A percentile compares a stretch with the other conserved stretches of the same genome.
Evolutionary conservation across 2,113 vertebrate genomes (phyloP).

Genomic region (Sarotherodon lohbergeri): DNA sequence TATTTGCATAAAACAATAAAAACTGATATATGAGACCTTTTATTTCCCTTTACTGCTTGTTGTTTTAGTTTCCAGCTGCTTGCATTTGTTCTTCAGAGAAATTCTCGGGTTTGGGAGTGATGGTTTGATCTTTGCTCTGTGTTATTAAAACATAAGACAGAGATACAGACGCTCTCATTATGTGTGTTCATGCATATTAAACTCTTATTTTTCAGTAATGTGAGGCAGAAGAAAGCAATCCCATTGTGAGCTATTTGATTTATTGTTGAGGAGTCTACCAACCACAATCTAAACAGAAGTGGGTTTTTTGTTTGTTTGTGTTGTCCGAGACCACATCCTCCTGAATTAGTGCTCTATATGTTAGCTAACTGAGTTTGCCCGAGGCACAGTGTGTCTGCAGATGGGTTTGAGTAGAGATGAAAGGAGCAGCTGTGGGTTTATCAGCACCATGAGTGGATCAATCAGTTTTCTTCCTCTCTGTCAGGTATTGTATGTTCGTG

Average conservation of each 20-base stretch:
- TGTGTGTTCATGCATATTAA: neutral
- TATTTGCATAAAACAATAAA: neutral
- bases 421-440: neutral
- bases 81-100: neutral
- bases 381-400: neutral
- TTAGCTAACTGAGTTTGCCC: rapidly evolving
- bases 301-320: rapidly evolving
- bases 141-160: neutral
- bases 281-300: neutral
- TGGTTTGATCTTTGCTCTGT: neutral
- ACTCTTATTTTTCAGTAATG: neutral
- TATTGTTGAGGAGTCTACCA: neutral
- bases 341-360: neutral
- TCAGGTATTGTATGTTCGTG: neutral
- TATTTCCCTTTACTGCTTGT: neutral
- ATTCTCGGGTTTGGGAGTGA: rapidly evolving
- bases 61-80: neutral
- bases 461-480: neutral
- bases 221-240: neutral
- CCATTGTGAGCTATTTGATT: neutral
- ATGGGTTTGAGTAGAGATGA: neutral
- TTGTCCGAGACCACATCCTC: neutral
- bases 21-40: neutral
- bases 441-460: neutral
- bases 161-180: neutral